A percentile compares a stretch with the other conserved stretches of the same genome.
Conservation (phyloP, 2,888 invertebrate genomes). For the Nomada ferruginata region DNA sequence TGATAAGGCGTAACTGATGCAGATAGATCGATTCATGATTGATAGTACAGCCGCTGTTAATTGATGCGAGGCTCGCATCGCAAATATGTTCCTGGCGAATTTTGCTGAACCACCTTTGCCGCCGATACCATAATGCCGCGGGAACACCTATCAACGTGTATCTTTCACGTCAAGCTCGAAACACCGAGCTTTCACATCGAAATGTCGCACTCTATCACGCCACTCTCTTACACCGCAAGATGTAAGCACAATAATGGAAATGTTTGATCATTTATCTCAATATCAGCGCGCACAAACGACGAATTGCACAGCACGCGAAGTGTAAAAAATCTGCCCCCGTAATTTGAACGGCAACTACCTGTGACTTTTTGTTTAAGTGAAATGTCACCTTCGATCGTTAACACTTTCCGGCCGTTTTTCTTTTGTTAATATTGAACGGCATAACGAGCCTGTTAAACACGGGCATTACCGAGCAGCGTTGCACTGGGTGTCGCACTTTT, state of each 20-base stretch:
- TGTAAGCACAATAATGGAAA: background rate
- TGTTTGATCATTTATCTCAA: background rate
- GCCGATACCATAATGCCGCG: constrained; percentile 1
- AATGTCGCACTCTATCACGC: constrained; percentile 13
- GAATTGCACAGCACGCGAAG: background rate
- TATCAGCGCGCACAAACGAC: background rate
- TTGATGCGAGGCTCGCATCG: constrained; percentile 30
- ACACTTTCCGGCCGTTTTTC: background rate
- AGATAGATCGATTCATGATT: constrained; percentile 64
- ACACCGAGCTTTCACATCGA: background rate
- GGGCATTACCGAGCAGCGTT: background rate
- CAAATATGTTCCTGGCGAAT: constrained; percentile 28
- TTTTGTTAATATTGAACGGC: background rate
- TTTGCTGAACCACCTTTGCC: constrained; percentile 12
- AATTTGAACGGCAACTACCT: background rate
- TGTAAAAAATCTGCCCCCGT: background rate
- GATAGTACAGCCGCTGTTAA: constrained; percentile 39
- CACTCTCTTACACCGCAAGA: background rate
- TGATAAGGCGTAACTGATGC: constrained; percentile 56
- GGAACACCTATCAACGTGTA: constrained; percentile 4
- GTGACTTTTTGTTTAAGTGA: background rate
- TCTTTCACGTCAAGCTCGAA: background rate
- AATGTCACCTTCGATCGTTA: background rate
- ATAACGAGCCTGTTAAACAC: constrained; percentile 27
- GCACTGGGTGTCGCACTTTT: constrained; percentile 30